These are phyloP conservation scores for Augiades crinisus DNA, from an alignment of 2,888 invertebrate genomes.

Conservation along the genomic window DNA sequence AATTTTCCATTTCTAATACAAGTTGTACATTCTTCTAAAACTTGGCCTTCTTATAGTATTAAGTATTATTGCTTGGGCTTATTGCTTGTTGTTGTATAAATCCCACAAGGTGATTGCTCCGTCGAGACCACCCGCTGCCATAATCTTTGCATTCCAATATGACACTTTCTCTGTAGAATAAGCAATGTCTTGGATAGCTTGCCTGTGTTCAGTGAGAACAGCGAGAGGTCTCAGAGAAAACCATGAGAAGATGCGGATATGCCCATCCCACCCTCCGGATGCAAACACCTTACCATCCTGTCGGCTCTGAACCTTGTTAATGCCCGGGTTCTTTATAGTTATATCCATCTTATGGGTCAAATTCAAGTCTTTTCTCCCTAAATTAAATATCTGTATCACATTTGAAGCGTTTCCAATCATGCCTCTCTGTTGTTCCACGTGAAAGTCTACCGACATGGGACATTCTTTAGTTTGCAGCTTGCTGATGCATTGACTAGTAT, in stretches of 20 bases:
- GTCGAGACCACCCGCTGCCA: constrained; percentile 89
- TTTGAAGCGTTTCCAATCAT: constrained; percentile 85
- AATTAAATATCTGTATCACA: constrained; percentile 82
- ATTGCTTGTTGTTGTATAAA: constrained; percentile 83
- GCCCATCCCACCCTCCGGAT: constrained; percentile 89
- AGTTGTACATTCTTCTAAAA: constrained; percentile 20
- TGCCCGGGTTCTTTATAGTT: constrained; percentile 87
- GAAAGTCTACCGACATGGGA: constrained; percentile 87
- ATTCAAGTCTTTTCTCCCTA: constrained; percentile 77
- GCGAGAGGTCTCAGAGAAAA: constrained; percentile 87
- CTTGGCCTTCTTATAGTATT: constrained; percentile 1
- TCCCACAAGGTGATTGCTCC: constrained; percentile 90
- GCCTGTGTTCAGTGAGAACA: constrained; percentile 87
- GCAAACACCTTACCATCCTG: constrained; percentile 87
- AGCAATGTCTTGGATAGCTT: constrained; percentile 86
- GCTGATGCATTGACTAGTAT: constrained; percentile 79
- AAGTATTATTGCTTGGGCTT: constrained; percentile 30
- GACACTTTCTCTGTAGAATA: constrained; percentile 85
- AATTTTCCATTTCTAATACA: constrained; percentile 16
- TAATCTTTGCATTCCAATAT: constrained; percentile 87
- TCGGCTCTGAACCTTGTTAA: constrained; percentile 85
- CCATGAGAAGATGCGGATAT: constrained; percentile 89
- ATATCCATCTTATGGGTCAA: constrained; percentile 82
- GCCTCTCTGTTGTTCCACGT: constrained; percentile 83
- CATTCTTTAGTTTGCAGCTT: constrained; percentile 82